Evolutionary conservation across 1,140 invertebrate species (phyloP).

Genomic region (Melanaphis sacchari): DNA sequence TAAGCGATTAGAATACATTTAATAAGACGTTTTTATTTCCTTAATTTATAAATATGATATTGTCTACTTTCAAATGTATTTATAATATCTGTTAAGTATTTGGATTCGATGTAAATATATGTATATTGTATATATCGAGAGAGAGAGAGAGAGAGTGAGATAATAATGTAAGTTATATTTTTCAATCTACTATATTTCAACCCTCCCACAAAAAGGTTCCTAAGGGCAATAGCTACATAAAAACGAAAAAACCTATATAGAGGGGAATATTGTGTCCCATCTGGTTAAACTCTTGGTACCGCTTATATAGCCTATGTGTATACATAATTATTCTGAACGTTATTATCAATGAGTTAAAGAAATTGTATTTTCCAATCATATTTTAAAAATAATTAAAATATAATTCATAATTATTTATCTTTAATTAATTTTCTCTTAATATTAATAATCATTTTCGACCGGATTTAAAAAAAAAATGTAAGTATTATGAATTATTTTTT

Average conservation of each 20-base stretch:
- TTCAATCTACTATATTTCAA: constrained; percentile 31
- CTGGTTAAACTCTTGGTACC: constrained; percentile 35
- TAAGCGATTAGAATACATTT: not conserved
- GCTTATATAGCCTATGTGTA: not conserved
- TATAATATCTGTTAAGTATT: not conserved
- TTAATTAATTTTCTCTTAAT: not conserved
- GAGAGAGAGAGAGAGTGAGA: not conserved
- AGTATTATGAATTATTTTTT: not conserved
- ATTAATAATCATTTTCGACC: not conserved
- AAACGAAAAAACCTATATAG: constrained; percentile 8
- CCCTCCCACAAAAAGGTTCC: not conserved
- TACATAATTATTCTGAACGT: not conserved
- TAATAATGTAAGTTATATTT: constrained; percentile 24
- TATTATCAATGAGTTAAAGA: not conserved
- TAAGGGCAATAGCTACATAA: not conserved
- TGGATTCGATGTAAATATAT: not conserved
- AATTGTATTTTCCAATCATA: not conserved
- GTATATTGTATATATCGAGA: not conserved
- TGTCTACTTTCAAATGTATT: not conserved
- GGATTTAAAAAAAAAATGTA: not conserved
- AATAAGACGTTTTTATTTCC: not conserved
- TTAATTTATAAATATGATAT: not conserved
- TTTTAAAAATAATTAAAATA: constrained; percentile 1
- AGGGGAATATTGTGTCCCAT: constrained; percentile 16
- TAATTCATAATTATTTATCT: not conserved